Evolutionary conservation across 2,113 vertebrate species (phyloP).

Genomic region (Ceyx cyanopectus): DNA sequence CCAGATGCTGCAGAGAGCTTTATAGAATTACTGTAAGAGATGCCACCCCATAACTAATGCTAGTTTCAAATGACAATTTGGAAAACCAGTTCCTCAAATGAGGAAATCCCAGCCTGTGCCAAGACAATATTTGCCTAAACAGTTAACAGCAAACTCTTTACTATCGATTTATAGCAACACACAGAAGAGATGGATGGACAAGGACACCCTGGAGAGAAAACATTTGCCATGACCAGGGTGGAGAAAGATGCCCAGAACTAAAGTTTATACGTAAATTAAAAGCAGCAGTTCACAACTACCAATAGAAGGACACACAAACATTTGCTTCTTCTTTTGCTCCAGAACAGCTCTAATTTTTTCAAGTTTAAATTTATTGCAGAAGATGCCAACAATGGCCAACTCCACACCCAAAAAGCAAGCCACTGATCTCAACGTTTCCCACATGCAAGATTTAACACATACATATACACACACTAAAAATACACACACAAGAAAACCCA

Average conservation of each 20-base stretch:
- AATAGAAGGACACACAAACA: constrained; percentile 54
- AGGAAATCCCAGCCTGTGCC: not conserved
- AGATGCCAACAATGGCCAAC: constrained; percentile 48
- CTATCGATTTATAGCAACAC: constrained; percentile 6
- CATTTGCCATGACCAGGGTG: constrained; percentile 5
- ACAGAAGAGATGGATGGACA: not conserved
- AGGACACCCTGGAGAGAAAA: constrained; percentile 17
- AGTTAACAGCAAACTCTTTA: constrained; percentile 42
- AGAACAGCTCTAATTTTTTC: constrained; percentile 31
- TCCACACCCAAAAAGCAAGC: constrained; percentile 37
- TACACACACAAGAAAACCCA: not conserved
- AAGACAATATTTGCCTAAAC: not conserved
- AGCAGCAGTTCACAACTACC: constrained; percentile 54
- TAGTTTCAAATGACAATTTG: constrained; percentile 15
- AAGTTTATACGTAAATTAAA: constrained; percentile 37
- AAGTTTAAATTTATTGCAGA: constrained; percentile 48
- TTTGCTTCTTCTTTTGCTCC: constrained; percentile 48
- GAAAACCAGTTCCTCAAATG: constrained; percentile 29
- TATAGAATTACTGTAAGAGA: not conserved
- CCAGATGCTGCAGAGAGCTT: constrained; percentile 16
- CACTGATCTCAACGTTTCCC: constrained; percentile 31
- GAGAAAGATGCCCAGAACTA: constrained; percentile 27
- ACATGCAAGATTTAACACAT: constrained; percentile 9
- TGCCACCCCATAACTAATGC: constrained; percentile 4
- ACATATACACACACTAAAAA: not conserved